Conservation (phyloP, 2,113 vertebrate species). For the Shinisaurus crocodilurus region DNA sequence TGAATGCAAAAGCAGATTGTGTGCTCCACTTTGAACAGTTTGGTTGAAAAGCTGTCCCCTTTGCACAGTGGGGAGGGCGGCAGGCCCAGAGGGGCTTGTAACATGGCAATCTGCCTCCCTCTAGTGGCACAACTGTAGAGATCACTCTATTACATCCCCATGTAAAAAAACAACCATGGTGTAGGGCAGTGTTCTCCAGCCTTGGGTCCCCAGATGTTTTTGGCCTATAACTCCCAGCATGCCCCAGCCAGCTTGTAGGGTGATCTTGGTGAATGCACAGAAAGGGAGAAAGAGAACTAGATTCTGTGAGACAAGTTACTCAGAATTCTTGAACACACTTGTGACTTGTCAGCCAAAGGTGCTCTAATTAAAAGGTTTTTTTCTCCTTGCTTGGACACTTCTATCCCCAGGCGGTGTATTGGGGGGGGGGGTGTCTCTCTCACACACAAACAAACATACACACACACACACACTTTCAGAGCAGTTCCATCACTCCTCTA, state of each 20-base stretch:
- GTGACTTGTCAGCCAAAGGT: not conserved
- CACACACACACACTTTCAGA: too few relatives aligned
- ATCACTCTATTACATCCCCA: not conserved
- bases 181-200: too few relatives aligned
- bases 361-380: not conserved
- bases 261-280: not conserved
- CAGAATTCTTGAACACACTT: not conserved
- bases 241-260: too few relatives aligned
- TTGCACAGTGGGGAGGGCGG: too few relatives aligned
- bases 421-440: too few relatives aligned
- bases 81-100: not conserved
- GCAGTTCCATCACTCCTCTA: not conserved
- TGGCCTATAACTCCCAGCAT: too few relatives aligned
- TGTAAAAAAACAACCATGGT: not conserved
- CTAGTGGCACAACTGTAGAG: not conserved
- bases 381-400: not conserved
- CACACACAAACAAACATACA: too few relatives aligned
- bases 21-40: not conserved
- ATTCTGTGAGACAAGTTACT: not conserved
- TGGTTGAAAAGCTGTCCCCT: not conserved
- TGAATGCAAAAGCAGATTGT: not conserved
- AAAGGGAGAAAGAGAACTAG: not conserved
- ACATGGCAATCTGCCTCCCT: not conserved
- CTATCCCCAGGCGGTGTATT: not conserved
- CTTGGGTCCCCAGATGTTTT: too few relatives aligned